Base-by-base conservation (phyloP, 2,888 invertebrate genomes). In the Apamea epomidion region DNA sequence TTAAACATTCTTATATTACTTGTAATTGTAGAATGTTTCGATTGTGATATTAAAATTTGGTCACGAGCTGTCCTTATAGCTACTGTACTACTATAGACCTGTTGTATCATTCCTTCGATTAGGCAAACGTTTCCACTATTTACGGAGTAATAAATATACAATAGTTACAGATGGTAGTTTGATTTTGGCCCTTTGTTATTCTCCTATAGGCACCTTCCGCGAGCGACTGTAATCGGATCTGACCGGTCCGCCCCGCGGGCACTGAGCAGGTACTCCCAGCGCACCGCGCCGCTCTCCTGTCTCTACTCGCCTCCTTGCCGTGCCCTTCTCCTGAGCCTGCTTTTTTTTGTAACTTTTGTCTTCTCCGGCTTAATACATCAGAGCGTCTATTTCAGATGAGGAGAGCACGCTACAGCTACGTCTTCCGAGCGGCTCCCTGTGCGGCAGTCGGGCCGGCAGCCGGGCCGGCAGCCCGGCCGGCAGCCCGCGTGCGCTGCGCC, bases 321-420 rank as follows among this genome's bases (percentile, higher is more conserved):
- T 64, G 25, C 42, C 77, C 78, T 87, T 76, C 73, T 76, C 86
- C 81, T 75, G 80, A 58, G 64, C 83, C 70, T 74, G 74, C 25
- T 71, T 76, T 65, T 65, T 77, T 77, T 60, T 62, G n/a, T 64
- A 60, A 42, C 18, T 45, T 65, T 68, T 74, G 78, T 60, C 70
- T 80, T 76, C 86, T 74, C 85, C 84, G 86, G 83, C 85, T 83
- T 82, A 77, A 85, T 91, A 90, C 85, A 91, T 85, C 76, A 74
- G 76, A 89, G 87, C 83, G 84, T 92, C 84, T 88, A 84, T 95
- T 95, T 88, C 95, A 95, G 97, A 95, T 92, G 97, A 96, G 93
- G 96, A 95, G 92, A 92, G 92, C 89, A 91, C 93, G 85, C 92
- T 94, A 91, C 94, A 93, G 89, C 90, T 93, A 90, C 92, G 92